Evolutionary conservation across 2,797 vertebrate genomes (phyloP).

Genomic region (Cossypha niveicapilla): DNA sequence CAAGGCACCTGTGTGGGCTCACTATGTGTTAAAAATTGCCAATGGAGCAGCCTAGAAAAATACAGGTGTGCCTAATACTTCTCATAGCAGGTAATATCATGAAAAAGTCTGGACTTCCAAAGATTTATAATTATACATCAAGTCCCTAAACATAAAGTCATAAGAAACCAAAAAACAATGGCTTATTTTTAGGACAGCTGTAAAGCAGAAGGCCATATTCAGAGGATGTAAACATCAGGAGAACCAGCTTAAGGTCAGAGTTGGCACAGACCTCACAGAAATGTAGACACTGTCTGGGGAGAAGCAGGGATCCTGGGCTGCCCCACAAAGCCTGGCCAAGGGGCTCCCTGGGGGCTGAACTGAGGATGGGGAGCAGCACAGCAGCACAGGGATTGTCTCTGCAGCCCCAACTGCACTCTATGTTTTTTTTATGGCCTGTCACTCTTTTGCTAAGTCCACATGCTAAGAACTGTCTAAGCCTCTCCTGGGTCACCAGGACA

Average conservation of each 20-base stretch:
- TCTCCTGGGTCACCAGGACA: not conserved
- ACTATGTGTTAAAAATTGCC: not conserved
- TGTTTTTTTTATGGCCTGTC: not conserved
- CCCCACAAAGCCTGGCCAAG: not conserved
- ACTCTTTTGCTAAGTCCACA: not conserved
- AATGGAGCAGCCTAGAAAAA: not conserved
- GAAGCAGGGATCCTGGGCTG: not conserved
- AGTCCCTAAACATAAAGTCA: not conserved
- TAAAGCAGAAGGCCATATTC: not conserved
- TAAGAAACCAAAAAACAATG: not conserved
- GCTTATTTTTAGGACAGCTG: not conserved
- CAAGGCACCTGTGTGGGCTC: not conserved
- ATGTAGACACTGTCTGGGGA: not conserved
- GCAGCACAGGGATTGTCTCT: not conserved
- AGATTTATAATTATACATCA: not conserved
- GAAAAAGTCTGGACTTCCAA: not conserved
- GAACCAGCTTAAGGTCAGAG: not conserved
- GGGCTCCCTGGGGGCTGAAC: not conserved
- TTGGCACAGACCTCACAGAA: rapidly evolving
- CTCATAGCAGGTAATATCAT: not conserved
- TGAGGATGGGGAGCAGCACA: not conserved
- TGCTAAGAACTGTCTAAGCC: not conserved
- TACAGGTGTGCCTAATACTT: not conserved
- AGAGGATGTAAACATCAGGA: not conserved
- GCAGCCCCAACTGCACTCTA: not conserved